Evolutionary conservation across 2,113 vertebrate species (phyloP).

Genomic region (Stomatorhinus ivindoensis): DNA sequence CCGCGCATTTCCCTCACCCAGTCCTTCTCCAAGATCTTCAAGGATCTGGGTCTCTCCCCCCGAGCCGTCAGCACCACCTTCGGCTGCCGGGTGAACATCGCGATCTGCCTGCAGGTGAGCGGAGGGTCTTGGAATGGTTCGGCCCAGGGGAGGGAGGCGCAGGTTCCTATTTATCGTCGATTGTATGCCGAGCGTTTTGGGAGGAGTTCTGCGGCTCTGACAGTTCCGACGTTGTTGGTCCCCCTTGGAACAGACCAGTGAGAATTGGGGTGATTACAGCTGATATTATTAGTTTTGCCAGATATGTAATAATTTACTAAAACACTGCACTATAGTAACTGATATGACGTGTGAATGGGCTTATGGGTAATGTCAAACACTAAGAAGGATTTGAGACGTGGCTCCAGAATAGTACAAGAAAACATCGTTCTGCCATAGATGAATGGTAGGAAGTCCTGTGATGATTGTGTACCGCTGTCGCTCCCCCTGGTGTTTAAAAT

Average conservation of each 20-base stretch:
- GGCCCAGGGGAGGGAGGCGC: neutral
- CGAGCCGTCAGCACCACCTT: constrained; percentile 95
- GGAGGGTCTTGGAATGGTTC: neutral
- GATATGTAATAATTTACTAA: neutral
- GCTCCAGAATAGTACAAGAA: neutral
- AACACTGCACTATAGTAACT: neutral
- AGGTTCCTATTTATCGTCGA: neutral
- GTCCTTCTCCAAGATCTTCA: constrained; percentile 94
- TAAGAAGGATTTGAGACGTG: neutral
- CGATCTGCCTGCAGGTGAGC: constrained; percentile 90
- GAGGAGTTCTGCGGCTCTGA: neutral
- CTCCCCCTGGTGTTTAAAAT: neutral
- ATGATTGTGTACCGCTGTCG: neutral
- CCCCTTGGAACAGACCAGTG: neutral
- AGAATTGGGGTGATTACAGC: neutral
- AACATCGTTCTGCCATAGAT: neutral
- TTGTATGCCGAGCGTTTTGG: too few species aligned
- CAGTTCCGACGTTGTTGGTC: neutral
- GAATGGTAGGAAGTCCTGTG: neutral
- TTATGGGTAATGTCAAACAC: neutral
- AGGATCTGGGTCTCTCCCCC: constrained; percentile 83
- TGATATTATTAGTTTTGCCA: neutral
- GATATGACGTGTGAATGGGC: neutral
- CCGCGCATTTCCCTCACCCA: constrained; percentile 81
- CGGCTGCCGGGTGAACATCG: constrained; percentile 91